Conservation (phyloP, 2,113 vertebrate species). For the Lycaon pictus region DNA sequence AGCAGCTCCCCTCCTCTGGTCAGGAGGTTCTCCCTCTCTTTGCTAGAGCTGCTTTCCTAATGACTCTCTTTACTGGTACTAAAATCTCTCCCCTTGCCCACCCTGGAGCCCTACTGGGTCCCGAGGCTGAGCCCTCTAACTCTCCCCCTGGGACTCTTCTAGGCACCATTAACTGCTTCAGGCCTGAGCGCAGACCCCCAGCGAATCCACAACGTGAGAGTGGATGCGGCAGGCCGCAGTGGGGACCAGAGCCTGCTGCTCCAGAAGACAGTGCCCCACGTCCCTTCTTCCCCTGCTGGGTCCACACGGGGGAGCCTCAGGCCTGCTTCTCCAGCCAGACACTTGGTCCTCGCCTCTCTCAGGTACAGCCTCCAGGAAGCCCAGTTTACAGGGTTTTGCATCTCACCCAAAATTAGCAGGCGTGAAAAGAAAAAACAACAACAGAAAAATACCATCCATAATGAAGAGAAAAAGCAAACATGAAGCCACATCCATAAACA, state of each 20-base stretch:
- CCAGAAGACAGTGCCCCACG: accelerated
- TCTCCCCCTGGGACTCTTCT: too few relatives aligned
- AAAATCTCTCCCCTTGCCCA: neutral
- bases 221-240: neutral
- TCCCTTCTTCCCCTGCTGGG: neutral
- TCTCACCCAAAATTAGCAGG: neutral
- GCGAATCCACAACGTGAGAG: neutral
- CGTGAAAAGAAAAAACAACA: neutral
- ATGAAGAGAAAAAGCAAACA: neutral
- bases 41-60: neutral
- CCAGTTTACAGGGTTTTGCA: neutral
- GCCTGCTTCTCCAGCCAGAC: neutral
- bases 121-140: neutral
- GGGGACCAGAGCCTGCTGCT: neutral
- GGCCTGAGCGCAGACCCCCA: neutral
- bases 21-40: neutral
- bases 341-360: too few relatives aligned
- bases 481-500: neutral
- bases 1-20: neutral
- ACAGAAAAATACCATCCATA: neutral
- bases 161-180: neutral
- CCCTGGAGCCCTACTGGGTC: neutral
- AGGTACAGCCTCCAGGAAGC: neutral
- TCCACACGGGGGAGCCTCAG: neutral
- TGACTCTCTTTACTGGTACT: neutral